phyloP scores from a whole-genome alignment of 2,797 vertebrate genomes.

The Hoplostethus mediterraneus region DNA sequence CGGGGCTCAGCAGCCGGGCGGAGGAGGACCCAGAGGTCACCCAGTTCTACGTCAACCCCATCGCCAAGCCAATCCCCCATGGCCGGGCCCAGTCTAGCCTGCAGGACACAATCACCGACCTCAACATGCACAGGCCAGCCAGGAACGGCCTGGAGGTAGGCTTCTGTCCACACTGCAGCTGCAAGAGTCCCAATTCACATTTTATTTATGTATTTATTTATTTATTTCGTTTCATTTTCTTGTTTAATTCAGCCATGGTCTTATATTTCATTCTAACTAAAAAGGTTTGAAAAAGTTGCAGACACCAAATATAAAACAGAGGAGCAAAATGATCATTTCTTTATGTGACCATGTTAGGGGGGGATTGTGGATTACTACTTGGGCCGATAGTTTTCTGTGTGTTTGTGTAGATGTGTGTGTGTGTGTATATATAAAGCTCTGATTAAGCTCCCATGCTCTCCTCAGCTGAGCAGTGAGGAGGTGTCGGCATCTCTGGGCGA shows the following conservation, averaged over 20 bases:
- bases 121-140: slow-evolving; percentile 86
- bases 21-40: slow-evolving; percentile 89
- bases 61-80: slow-evolving; percentile 91
- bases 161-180: too few species aligned
- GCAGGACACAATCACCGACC: slow-evolving; percentile 92
- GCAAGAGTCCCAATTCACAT: too few species aligned
- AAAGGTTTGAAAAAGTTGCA: too few species aligned
- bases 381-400: too few species aligned
- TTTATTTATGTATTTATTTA: background rate
- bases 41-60: slow-evolving; percentile 91
- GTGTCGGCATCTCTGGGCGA: slow-evolving; percentile 90
- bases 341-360: too few species aligned
- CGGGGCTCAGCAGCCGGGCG: slow-evolving; percentile 69
- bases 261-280: too few species aligned
- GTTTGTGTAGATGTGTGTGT: too few species aligned
- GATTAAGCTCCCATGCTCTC: background rate
- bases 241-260: background rate
- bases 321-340: too few species aligned
- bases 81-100: slow-evolving; percentile 75
- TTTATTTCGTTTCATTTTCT: background rate
- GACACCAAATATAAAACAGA: too few species aligned
- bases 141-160: slow-evolving; percentile 89
- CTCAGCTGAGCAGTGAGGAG: slow-evolving; percentile 89
- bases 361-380: too few species aligned
- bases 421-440: too few species aligned